A percentile compares a stretch with the other conserved stretches of the same genome.
These are phyloP conservation scores for Zosterops borbonicus DNA, from an alignment of 2,113 vertebrate species.

Conservation along the genomic window DNA sequence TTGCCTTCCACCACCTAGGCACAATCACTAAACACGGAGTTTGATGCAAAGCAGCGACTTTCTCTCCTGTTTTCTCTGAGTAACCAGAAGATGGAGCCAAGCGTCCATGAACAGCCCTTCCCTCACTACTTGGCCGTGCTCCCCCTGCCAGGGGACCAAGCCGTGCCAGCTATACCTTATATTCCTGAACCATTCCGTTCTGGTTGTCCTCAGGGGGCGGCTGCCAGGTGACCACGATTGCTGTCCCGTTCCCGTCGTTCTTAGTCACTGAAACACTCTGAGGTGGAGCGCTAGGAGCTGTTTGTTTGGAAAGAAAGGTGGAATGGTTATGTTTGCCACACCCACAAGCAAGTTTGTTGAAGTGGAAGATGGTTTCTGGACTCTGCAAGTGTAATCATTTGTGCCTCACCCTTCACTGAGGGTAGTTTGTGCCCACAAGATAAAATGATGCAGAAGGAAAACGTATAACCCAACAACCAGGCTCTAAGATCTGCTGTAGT, in stretches of 20 bases:
- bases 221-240: constrained; percentile 93
- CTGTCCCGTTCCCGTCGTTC: constrained; percentile 92
- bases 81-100: constrained; percentile 88
- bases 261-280: constrained; percentile 89
- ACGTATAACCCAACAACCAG: not conserved
- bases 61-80: not conserved
- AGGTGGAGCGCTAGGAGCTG: constrained; percentile 94
- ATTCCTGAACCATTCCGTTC: constrained; percentile 95
- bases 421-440: not conserved
- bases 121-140: not conserved
- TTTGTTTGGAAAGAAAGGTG: constrained; percentile 29
- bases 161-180: constrained; percentile 82
- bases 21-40: not conserved
- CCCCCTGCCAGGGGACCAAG: not conserved
- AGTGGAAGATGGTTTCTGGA: not conserved
- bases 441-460: not conserved
- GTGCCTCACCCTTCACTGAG: not conserved
- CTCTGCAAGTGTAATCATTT: not conserved
- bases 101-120: constrained; percentile 65
- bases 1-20: not conserved
- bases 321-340: not conserved
- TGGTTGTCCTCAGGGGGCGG: constrained; percentile 92
- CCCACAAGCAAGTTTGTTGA: accelerated
- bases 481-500: not conserved
- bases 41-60: not conserved